phyloP scores from a whole-genome alignment of 2,113 vertebrate genomes.

The Trichomycterus rosablanca region DNA sequence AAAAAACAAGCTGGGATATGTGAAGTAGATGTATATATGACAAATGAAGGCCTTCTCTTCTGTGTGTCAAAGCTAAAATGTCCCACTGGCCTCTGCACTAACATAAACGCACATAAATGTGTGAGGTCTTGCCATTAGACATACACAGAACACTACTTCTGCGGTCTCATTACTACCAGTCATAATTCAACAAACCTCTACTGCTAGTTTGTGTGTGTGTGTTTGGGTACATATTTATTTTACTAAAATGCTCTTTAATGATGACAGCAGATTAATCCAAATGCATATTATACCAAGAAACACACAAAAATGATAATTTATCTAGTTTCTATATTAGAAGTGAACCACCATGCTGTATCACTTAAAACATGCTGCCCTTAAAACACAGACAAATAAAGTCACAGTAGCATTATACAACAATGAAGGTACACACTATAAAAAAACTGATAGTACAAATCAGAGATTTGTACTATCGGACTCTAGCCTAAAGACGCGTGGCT shows the following conservation, averaged over 20 bases:
- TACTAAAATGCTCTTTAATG: neutral
- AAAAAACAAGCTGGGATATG: no score
- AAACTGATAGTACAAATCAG: no score
- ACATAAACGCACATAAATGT: neutral
- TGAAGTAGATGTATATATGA: no score
- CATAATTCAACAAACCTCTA: neutral
- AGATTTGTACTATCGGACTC: neutral
- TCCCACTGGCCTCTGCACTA: no score
- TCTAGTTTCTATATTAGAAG: neutral
- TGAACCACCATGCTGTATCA: neutral
- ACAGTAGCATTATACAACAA: no score
- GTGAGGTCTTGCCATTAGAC: slow-evolving; percentile 21
- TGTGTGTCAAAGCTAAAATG: no score
- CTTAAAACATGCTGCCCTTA: neutral
- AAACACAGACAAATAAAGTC: neutral
- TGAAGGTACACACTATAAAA: no score
- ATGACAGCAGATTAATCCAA: neutral
- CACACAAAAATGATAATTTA: neutral
- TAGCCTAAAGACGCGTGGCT: no score
- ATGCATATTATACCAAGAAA: neutral
- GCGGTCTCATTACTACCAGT: neutral
- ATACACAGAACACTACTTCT: slow-evolving; percentile 7
- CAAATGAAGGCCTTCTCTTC: no score
- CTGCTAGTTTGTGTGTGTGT: neutral
- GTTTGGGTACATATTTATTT: neutral